Evolutionary conservation across 2,888 invertebrate species (phyloP), one percentile per base, ranked within the genome.

Genomic region (Eupithecia pulchellata): DNA sequence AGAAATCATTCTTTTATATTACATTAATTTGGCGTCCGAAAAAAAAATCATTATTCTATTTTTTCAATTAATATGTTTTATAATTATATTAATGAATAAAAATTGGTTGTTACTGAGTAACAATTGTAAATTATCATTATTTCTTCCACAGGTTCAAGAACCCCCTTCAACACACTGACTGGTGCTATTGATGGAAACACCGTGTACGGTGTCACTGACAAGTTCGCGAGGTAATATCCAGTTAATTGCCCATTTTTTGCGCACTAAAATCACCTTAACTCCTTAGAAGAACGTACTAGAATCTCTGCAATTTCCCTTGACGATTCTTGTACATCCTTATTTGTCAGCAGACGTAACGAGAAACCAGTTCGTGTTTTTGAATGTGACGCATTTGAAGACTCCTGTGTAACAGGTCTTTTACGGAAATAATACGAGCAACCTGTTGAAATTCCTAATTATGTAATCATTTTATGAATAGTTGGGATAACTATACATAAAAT

Each of bases 101-200:
- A n/a, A n/a, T n/a, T n/a, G n/a, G n/a, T n/a, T n/a, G n/a, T n/a
- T n/a, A n/a, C n/a, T n/a, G n/a, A n/a, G n/a, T n/a, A n/a, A n/a
- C n/a, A 32, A 47, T 47, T 39, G 17, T 47, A n/a, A 60, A 1
- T 52, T 60, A 61, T 63, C 5, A 66, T n/a, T 66, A 65, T 69
- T 30, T 71, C 64, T 30, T 34, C 20, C 1, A 36, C 85, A 97
- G 97, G 98, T 70, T 98, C 98, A 30, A 96, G 98, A 81, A 95
- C 96, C 68, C 98, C 97, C 69, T 98, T 97, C 91, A 98, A 98
- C 88, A 97, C 97, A 1, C 91, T 98, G 39, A 98, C 98, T 4
- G 97, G 97, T 34, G 96, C 97, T 29, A 94, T 98, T 47, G 98
- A 98, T 89, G 98, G 96, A 64, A 98, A 98, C 85, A 98, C 98